These are phyloP conservation scores for Caenorhabditis becei DNA, from an alignment of 2,888 invertebrate genomes.

Conservation along the genomic window DNA sequence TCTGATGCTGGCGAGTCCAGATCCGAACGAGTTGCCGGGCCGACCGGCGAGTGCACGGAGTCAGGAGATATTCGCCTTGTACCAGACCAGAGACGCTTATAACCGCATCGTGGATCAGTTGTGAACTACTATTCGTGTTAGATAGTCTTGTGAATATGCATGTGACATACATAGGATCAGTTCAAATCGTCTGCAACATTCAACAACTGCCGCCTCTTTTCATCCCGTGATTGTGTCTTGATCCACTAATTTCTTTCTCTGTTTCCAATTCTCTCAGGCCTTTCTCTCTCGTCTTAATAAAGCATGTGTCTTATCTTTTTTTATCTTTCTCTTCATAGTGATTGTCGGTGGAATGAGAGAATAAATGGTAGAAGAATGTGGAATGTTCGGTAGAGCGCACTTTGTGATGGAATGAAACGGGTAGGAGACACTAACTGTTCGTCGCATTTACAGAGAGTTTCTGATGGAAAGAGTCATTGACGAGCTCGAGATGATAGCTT, in stretches of 20 bases:
- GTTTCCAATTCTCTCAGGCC: slow-evolving; percentile 4
- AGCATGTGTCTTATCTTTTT: slow-evolving; percentile 29
- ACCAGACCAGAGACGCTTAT: slow-evolving; percentile 68
- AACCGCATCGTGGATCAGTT: slow-evolving; percentile 68
- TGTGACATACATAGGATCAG: slow-evolving; percentile 27
- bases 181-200: neutral
- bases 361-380: neutral
- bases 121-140: slow-evolving; percentile 46
- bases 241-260: slow-evolving; percentile 37
- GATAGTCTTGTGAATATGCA: neutral
- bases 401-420: neutral
- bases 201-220: neutral
- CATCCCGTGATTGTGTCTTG: slow-evolving; percentile 47
- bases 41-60: slow-evolving; percentile 58
- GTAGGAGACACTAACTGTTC: neutral
- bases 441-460: slow-evolving; percentile 35
- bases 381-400: neutral
- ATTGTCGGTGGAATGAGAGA: neutral
- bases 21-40: slow-evolving; percentile 62
- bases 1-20: slow-evolving; percentile 59
- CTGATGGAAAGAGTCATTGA: slow-evolving; percentile 56
- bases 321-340: neutral
- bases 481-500: slow-evolving; percentile 64
- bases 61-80: slow-evolving; percentile 65
- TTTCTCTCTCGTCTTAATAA: slow-evolving; percentile 25